These are phyloP conservation scores for Columbina picui DNA, from an alignment of 2,113 vertebrate species.

Conservation along the genomic window DNA sequence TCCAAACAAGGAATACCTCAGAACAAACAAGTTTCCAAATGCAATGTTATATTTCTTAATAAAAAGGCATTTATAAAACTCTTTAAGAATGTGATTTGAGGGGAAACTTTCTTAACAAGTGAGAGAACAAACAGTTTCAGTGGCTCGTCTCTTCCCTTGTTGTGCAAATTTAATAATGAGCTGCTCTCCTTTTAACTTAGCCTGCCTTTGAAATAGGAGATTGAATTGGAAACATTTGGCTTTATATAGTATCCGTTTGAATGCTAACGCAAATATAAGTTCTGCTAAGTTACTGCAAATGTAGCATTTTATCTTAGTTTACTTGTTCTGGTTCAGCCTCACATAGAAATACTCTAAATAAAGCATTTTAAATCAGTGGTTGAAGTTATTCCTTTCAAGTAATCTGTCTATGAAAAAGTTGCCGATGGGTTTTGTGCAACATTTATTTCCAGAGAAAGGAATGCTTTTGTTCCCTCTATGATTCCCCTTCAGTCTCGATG, in stretches of 20 bases:
- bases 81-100: not conserved
- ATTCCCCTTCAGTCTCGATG: conserved; percentile 68
- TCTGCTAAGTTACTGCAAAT: conserved; percentile 4
- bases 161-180: conserved; percentile 36
- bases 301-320: not conserved
- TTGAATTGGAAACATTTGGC: conserved; percentile 17
- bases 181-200: conserved; percentile 31
- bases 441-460: conserved; percentile 53
- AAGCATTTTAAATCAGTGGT: not conserved
- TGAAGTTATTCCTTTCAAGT: not conserved
- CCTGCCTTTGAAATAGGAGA: not conserved
- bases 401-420: not conserved
- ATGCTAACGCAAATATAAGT: not conserved
- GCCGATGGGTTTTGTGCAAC: not conserved
- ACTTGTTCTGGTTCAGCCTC: not conserved
- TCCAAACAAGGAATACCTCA: not conserved
- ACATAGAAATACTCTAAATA: not conserved
- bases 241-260: conserved; percentile 9
- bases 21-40: not conserved
- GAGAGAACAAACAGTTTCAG: conserved; percentile 33
- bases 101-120: not conserved
- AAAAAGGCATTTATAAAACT: conserved; percentile 7
- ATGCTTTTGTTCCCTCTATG: conserved; percentile 43
- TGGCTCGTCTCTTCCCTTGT: not conserved
- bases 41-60: not conserved